Conservation (phyloP, 2,888 invertebrate species). For the Cinara cedri region DNA sequence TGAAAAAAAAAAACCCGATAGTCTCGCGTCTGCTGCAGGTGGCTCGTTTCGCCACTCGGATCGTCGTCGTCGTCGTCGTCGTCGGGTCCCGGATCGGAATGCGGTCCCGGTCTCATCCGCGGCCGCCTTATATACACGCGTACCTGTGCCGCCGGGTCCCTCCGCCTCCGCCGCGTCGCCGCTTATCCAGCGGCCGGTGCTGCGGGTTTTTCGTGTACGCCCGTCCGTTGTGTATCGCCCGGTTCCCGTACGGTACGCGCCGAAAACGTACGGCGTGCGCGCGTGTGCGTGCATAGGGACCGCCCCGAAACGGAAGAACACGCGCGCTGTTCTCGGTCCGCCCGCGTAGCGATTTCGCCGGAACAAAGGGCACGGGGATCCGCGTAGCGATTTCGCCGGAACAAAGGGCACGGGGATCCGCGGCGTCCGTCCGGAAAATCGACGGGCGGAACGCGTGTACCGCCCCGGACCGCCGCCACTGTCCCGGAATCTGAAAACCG, state of each 20-base stretch:
- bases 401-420: too few relatives aligned
- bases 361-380: too few relatives aligned
- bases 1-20: too few relatives aligned
- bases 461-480: too few relatives aligned
- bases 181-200: background rate
- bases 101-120: constrained; percentile 48
- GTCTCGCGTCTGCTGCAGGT: too few relatives aligned
- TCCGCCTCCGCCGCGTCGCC: constrained; percentile 3
- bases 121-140: constrained; percentile 45
- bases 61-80: constrained; percentile 1
- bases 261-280: background rate
- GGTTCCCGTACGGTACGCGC: background rate
- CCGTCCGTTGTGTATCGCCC: background rate
- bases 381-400: too few relatives aligned
- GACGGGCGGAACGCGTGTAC: too few relatives aligned
- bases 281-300: background rate
- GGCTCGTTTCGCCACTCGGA: too few relatives aligned
- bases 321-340: too few relatives aligned
- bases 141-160: background rate
- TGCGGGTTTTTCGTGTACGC: background rate
- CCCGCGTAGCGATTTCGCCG: too few relatives aligned
- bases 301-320: constrained; percentile 10
- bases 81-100: constrained; percentile 50
- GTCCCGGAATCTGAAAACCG: too few relatives aligned
- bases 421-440: too few relatives aligned